Conservation (phyloP, 2,113 vertebrate genomes). For the Manacus vitellinus region DNA sequence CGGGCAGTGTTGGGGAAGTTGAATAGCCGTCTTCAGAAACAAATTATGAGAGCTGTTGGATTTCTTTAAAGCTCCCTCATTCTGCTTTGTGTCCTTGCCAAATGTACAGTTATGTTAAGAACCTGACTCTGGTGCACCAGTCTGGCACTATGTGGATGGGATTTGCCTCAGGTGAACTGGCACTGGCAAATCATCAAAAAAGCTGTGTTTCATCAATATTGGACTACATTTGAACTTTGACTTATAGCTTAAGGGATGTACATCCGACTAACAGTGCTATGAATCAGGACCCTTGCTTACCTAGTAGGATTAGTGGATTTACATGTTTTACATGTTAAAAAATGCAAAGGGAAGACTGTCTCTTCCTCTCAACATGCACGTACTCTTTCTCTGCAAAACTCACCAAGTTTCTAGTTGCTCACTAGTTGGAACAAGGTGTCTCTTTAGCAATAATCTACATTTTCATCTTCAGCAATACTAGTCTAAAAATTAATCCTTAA, state of each 20-base stretch:
- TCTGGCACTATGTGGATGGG: rapidly evolving
- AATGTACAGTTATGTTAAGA: rapidly evolving
- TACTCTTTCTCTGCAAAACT: neutral
- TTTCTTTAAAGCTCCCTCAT: neutral
- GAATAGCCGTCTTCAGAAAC: neutral
- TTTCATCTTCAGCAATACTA: neutral
- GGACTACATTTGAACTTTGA: neutral
- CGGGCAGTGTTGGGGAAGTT: neutral
- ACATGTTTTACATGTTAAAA: rapidly evolving
- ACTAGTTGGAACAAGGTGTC: neutral
- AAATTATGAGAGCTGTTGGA: neutral
- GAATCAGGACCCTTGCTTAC: neutral
- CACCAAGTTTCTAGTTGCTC: neutral
- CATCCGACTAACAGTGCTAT: neutral
- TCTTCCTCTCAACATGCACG: neutral
- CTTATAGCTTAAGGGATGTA: neutral
- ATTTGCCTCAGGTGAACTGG: neutral
- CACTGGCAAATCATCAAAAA: neutral
- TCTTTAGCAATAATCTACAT: neutral
- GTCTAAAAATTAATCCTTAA: neutral
- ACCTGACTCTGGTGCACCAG: neutral
- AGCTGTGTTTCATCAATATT: neutral
- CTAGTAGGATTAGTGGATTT: neutral
- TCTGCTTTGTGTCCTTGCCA: neutral
- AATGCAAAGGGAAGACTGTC: neutral